A percentile compares a stretch with the other conserved stretches of the same genome.
Evolutionary conservation across 2,797 vertebrate genomes (phyloP).

Genomic region (Sebastes minor): DNA sequence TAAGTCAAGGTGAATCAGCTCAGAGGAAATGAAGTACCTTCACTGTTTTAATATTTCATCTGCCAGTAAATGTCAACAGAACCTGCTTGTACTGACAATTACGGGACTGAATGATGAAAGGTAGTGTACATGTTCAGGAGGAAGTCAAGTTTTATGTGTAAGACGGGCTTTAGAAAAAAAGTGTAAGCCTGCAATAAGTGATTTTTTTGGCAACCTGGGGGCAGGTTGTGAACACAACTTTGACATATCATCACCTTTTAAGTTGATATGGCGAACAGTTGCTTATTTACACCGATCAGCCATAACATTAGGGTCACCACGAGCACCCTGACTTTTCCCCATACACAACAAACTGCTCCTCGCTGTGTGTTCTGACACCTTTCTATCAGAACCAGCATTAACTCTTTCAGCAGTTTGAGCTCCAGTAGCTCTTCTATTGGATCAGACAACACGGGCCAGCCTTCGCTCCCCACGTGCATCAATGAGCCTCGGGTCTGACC

Average conservation of each 20-base stretch:
- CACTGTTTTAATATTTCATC: constrained; percentile 5
- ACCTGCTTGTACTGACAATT: constrained; percentile 1
- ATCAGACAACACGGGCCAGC: too few relatives aligned
- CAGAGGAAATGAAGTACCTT: not conserved
- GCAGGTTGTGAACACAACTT: not conserved
- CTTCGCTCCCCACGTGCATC: too few relatives aligned
- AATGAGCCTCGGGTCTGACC: too few relatives aligned
- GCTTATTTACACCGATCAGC: not conserved
- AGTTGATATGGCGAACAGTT: not conserved
- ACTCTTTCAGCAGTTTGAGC: too few relatives aligned
- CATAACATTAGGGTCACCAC: too few relatives aligned
- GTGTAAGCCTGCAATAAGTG: not conserved
- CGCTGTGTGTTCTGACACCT: too few relatives aligned
- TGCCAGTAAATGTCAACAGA: constrained; percentile 6
- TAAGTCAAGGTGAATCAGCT: not conserved
- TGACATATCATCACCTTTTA: not conserved
- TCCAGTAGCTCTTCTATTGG: too few relatives aligned
- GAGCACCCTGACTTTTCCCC: too few relatives aligned
- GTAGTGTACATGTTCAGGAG: not conserved
- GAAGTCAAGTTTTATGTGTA: not conserved
- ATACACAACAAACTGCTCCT: too few relatives aligned
- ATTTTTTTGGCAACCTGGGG: not conserved
- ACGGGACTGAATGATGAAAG: not conserved
- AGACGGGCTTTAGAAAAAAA: not conserved
- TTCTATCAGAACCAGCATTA: too few relatives aligned